Evolutionary conservation across 2,888 invertebrate species (phyloP).

Genomic region (Podotricha telesiphe): DNA sequence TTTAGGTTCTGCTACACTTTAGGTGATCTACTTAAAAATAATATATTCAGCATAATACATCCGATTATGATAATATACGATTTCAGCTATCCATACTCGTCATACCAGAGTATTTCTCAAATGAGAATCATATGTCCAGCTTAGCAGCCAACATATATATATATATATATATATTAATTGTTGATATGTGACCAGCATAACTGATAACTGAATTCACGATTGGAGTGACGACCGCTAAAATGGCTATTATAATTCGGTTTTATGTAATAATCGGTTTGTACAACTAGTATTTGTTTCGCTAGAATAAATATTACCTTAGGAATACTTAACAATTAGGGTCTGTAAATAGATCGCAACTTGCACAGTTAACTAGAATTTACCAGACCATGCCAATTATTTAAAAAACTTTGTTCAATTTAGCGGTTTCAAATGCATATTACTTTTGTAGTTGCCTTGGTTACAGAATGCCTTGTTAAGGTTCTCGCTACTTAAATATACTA

Average conservation of each 20-base stretch:
- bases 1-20: too few relatives aligned
- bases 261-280: slow-evolving; percentile 40
- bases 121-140: too few relatives aligned
- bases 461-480: not conserved
- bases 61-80: too few relatives aligned
- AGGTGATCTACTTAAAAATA: too few relatives aligned
- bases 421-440: too few relatives aligned
- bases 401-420: not conserved
- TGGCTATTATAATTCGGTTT: slow-evolving; percentile 36
- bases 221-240: slow-evolving; percentile 45
- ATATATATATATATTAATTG: too few relatives aligned
- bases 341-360: slow-evolving; percentile 8
- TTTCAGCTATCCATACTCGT: too few relatives aligned
- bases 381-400: slow-evolving; percentile 9
- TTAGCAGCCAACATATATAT: too few relatives aligned
- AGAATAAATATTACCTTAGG: slow-evolving; percentile 38
- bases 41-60: too few relatives aligned
- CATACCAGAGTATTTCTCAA: too few relatives aligned
- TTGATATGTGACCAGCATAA: slow-evolving; percentile 61
- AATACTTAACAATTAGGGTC: slow-evolving; percentile 34
- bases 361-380: not conserved
- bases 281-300: slow-evolving; percentile 31
- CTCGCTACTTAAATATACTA: too few relatives aligned
- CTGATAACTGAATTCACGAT: slow-evolving; percentile 54
- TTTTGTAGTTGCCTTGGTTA: not conserved